Percentiles rank a stretch among this genome's conserved stretches.
Conservation (phyloP, 2,888 invertebrate genomes). For the Seladonia tumulorum region DNA sequence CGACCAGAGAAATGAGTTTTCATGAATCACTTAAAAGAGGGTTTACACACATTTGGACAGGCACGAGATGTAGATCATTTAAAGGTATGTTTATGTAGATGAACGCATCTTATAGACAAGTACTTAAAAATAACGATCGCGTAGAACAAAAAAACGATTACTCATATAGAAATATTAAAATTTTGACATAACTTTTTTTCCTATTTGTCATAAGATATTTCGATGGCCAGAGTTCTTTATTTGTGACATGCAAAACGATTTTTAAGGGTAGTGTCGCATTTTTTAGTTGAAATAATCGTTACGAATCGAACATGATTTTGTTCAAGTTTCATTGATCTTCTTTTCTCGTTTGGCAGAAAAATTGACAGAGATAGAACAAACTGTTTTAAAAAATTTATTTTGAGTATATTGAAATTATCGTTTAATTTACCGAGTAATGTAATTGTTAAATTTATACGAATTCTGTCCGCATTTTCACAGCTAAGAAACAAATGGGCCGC, state of each 20-base stretch:
- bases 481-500: background rate
- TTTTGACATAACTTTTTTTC: background rate
- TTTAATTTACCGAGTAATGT: background rate
- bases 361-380: background rate
- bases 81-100: background rate
- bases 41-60: background rate
- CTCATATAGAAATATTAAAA: background rate
- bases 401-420: background rate
- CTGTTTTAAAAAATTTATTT: background rate
- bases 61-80: background rate
- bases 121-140: background rate
- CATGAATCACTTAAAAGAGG: background rate
- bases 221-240: background rate
- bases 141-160: background rate
- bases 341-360: background rate
- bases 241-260: background rate
- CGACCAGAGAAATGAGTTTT: slow-evolving; percentile 12
- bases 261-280: background rate
- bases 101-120: background rate
- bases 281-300: background rate
- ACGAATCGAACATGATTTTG: no score
- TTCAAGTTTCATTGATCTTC: background rate
- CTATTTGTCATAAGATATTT: background rate
- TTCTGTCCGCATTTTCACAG: background rate
- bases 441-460: background rate